Conservation (phyloP, 2,888 invertebrate genomes). For the Plusia festucae region DNA sequence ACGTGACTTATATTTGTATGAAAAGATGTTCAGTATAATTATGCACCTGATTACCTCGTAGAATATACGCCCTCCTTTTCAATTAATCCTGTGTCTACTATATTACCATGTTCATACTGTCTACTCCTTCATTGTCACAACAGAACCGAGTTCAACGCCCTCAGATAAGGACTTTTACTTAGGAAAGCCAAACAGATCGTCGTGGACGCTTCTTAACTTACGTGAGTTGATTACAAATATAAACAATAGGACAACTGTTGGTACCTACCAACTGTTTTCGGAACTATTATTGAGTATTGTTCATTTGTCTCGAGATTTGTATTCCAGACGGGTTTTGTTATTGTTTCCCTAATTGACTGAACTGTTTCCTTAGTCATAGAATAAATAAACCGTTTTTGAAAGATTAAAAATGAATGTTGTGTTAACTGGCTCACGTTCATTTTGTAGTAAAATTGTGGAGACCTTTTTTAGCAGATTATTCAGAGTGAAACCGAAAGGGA, state of each 20-base stretch:
- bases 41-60: too few species aligned
- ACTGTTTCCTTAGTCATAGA: constrained; percentile 19
- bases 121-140: constrained; percentile 32
- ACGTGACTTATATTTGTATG: too few species aligned
- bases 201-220: constrained; percentile 33
- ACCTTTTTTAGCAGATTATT: too few species aligned
- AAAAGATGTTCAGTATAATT: too few species aligned
- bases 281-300: constrained; percentile 20
- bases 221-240: constrained; percentile 40
- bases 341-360: constrained; percentile 20
- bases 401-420: too few species aligned
- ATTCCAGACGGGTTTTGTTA: constrained; percentile 35
- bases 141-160: constrained; percentile 58
- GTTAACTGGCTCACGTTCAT: too few species aligned
- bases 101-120: constrained; percentile 8
- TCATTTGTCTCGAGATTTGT: constrained; percentile 29
- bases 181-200: constrained; percentile 68
- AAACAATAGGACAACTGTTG: constrained; percentile 1
- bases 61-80: too few species aligned
- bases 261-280: constrained; percentile 29
- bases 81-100: too few species aligned
- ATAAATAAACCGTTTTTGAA: background rate
- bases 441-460: too few species aligned
- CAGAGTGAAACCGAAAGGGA: too few species aligned
- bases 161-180: constrained; percentile 69